Percentiles rank a stretch among this genome's conserved stretches.
These are phyloP conservation scores for Drosophila differens DNA, from an alignment of 2,888 invertebrate genomes.

Conservation along the genomic window DNA sequence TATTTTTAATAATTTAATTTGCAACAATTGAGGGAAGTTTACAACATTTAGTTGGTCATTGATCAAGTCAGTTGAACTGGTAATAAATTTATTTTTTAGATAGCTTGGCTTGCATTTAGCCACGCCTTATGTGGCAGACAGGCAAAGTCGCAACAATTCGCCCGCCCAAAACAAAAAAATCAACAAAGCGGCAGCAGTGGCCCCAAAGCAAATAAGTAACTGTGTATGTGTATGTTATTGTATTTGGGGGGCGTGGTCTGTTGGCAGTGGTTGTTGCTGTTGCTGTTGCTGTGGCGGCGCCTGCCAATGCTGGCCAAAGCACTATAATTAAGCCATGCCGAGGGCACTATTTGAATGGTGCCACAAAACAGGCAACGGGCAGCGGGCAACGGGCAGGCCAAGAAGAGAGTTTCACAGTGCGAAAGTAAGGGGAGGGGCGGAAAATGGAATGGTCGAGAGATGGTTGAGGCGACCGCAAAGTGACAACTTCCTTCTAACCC, in stretches of 20 bases:
- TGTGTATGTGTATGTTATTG: slow-evolving; percentile 33
- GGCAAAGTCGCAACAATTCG: slow-evolving; percentile 30
- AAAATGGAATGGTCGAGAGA: not conserved
- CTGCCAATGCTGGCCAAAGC: slow-evolving; percentile 77
- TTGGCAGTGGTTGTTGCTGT: slow-evolving; percentile 57
- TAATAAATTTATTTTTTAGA: slow-evolving; percentile 32
- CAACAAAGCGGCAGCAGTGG: slow-evolving; percentile 49
- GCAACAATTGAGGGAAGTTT: slow-evolving; percentile 3
- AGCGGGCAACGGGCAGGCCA: slow-evolving; percentile 29
- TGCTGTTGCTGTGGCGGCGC: slow-evolving; percentile 61
- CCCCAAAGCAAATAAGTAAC: slow-evolving; percentile 57
- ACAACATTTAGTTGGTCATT: slow-evolving; percentile 28
- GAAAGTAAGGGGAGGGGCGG: slow-evolving; percentile 2
- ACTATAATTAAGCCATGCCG: slow-evolving; percentile 85
- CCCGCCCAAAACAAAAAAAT: slow-evolving; percentile 32
- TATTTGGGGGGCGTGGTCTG: slow-evolving; percentile 70
- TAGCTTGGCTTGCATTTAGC: slow-evolving; percentile 15
- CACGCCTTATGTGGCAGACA: slow-evolving; percentile 50
- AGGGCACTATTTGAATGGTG: slow-evolving; percentile 74
- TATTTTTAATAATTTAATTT: not conserved
- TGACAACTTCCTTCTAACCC: slow-evolving; percentile 76
- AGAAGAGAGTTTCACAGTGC: slow-evolving; percentile 7
- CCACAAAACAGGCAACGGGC: slow-evolving; percentile 47
- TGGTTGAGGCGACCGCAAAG: slow-evolving; percentile 31
- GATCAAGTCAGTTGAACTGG: slow-evolving; percentile 35